Base-by-base conservation (phyloP, 1,140 invertebrate genomes). In the Lepidostoma basale region DNA sequence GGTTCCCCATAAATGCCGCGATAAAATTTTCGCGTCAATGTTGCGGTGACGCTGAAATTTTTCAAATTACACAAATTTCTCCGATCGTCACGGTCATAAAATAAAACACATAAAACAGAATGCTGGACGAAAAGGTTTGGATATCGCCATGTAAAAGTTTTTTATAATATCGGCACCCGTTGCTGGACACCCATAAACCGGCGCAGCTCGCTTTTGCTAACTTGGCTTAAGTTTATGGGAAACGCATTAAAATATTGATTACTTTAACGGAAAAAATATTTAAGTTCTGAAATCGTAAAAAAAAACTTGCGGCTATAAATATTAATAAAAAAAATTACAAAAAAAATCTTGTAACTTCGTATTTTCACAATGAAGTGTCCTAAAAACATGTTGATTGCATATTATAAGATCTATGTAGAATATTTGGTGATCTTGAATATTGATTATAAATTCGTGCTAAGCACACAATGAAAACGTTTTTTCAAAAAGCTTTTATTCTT, bases 31-130 rank as follows among this genome's bases (percentile, higher is more conserved):
- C 12, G 12, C 47, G 23, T 52, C 23, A 26, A 30, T 52, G 47
- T 52, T 52, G 47, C 47, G 47, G 47, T 16, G 9, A 28, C 25
- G 18, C n/a, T n/a, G n/a, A 25, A 52, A 52, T 52, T 52, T 52
- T 52, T 52, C 47, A 52, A 52, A 52, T 52, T 52, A 52, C 47
- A 52, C 47, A 52, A 52, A 52, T 52, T 52, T 26, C 47, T 28
- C 47, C 25, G 47, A 52, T 52, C 25, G 47, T 52, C 47, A 52
- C 47, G 25, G 47, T 28, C 47, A 52, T 52, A 52, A 52, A 52
- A 52, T 52, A 26, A 26, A 14, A 28, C 47, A 52, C 12, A 52
- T 52, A 52, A 52, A 52, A 52, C n/a, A 18, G 25, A n/a, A 25
- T 16, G 12, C 25, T n/a, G 47, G 25, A 26, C 10, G 10, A 25